Base-by-base conservation (phyloP, 2,113 vertebrate species). In the Elachura formosa region DNA sequence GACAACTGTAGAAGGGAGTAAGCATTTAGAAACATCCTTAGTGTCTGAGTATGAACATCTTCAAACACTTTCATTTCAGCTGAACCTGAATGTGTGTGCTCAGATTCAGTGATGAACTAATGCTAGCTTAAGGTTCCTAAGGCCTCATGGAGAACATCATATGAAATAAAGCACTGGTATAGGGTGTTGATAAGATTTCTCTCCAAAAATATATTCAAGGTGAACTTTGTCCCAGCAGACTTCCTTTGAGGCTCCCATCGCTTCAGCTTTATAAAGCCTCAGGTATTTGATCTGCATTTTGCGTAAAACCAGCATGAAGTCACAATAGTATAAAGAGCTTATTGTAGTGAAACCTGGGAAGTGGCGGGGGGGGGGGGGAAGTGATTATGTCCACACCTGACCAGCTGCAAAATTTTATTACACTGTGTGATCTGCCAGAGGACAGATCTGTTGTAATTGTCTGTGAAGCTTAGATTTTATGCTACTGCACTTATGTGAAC, bases 221-320 rank as follows among this genome's bases (percentile, higher is more conserved):
- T 84, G 73, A 87, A 28, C 38, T 71, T 84, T n/a, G 12, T 89
- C 55, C 20, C 41, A 52, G 25, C 33, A 84, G 54, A 14, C 34
- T 87, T 90, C 66, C 22, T 52, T 31, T 66, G 34, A 81, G 12
- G 12, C 11, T 64, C 54, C 9, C 11, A 11, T 48, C 16, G 11
- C 34, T 74, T 84, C 49, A 41, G 29, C 34, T 74, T 81, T 62
- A 10, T 22, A 41, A 62, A 71, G 15, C 33, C 58, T 25, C 46
- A 29, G 14, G 16, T 89, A 31, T 74, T 91, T 71, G 33, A 63
- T 93, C 64, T 87, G 21, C 46, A 21, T 58, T 81, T 81, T 89
- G n/a, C 33, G 49, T 71, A 54, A 87, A 84, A 71, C 12, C 21
- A 54, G 34, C 38, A 54, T 6, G 6, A 91, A 81, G 19, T 51